A percentile compares a stretch with the other conserved stretches of the same genome.
These are phyloP conservation scores for Centropus bengalensis DNA, from an alignment of 2,113 vertebrate genomes.

Conservation along the genomic window DNA sequence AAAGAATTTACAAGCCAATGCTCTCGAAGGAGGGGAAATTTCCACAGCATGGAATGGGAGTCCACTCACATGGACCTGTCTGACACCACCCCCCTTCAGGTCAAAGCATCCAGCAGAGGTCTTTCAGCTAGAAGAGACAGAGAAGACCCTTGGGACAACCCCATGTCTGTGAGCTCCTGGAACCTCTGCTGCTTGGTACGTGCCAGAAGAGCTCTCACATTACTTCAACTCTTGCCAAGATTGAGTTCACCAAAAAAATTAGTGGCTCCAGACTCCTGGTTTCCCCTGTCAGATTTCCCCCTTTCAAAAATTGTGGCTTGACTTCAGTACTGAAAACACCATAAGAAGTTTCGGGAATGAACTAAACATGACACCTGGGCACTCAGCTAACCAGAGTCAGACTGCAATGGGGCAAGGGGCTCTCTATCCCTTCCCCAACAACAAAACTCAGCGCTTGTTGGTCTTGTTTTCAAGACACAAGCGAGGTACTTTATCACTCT, in stretches of 20 bases:
- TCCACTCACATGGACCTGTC: too few species aligned
- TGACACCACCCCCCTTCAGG: not conserved
- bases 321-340: not conserved
- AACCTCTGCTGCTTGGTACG: not conserved
- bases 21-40: accelerated
- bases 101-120: not conserved
- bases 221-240: not conserved
- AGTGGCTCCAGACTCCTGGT: not conserved
- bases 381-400: not conserved
- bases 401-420: not conserved
- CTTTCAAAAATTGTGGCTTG: not conserved
- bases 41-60: not conserved
- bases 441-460: not conserved
- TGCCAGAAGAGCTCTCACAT: not conserved
- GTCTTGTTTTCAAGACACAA: not conserved
- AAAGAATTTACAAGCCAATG: not conserved
- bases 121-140: not conserved
- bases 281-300: not conserved
- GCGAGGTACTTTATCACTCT: accelerated
- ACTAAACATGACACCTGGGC: not conserved
- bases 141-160: not conserved
- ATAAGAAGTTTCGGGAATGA: not conserved
- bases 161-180: not conserved
- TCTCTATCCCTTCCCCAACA: not conserved
- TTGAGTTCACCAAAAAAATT: not conserved